Percentiles rank a stretch among this genome's conserved stretches.
Conservation (phyloP, 2,113 vertebrate species). For the Propithecus coquereli region DNA sequence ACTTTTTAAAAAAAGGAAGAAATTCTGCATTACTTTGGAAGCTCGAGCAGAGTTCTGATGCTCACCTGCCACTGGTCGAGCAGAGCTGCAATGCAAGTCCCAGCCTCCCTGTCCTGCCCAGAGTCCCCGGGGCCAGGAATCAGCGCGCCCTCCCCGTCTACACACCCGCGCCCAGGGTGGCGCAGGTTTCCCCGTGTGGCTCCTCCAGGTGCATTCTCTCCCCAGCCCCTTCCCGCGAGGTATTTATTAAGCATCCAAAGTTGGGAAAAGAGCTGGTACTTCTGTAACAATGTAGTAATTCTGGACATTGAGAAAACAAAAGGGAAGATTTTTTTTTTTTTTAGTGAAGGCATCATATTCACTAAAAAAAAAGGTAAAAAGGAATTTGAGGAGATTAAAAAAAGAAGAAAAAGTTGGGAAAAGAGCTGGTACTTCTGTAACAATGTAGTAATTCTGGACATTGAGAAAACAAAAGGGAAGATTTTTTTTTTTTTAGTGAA, state of each 20-base stretch:
- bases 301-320: background rate
- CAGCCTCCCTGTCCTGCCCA: background rate
- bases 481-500: background rate
- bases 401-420: background rate
- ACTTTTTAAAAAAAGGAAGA: background rate
- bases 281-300: background rate
- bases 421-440: no score
- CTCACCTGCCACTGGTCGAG: no score
- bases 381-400: background rate
- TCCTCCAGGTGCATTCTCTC: background rate
- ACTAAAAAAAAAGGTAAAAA: background rate
- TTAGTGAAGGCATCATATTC: background rate
- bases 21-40: background rate
- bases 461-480: background rate
- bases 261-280: background rate
- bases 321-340: background rate
- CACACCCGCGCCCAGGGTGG: fast-evolving
- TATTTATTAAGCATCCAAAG: background rate
- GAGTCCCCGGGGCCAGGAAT: fast-evolving
- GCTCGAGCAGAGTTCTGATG: background rate
- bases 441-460: no score
- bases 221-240: background rate
- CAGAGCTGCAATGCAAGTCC: background rate
- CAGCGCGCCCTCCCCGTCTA: no score
- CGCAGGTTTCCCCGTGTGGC: fast-evolving